These are phyloP conservation scores for Bucco capensis DNA, from an alignment of 2,113 vertebrate genomes.

Conservation along the genomic window DNA sequence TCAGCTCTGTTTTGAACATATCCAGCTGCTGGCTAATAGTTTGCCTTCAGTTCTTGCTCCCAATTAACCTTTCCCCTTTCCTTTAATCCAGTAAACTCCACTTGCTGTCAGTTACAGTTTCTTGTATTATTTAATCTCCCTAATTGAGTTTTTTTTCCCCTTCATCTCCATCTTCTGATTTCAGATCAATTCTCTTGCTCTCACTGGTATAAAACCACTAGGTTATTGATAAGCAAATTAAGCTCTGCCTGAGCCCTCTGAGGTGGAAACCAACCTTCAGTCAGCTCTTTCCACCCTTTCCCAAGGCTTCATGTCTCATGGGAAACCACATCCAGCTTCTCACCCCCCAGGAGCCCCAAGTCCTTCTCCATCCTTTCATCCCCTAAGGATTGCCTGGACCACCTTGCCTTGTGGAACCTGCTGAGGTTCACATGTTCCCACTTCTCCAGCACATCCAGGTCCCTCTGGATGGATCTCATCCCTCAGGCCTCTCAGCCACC, in stretches of 20 bases:
- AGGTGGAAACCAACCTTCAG: background rate
- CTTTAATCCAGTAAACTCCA: constrained; percentile 46
- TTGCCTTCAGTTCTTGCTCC: constrained; percentile 60
- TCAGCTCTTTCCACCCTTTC: background rate
- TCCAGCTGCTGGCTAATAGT: constrained; percentile 29
- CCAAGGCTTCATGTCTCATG: background rate
- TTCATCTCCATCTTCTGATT: constrained; percentile 68
- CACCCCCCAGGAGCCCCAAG: no score
- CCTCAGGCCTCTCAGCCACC: no score
- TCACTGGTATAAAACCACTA: constrained; percentile 53
- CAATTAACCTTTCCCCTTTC: constrained; percentile 71
- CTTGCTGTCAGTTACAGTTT: constrained; percentile 38
- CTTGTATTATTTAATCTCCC: constrained; percentile 57
- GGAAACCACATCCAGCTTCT: no score
- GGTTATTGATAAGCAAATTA: constrained; percentile 56
- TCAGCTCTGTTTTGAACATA: constrained; percentile 2
- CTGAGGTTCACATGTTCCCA: no score
- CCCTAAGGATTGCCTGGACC: no score
- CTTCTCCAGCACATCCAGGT: no score
- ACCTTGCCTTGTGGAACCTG: no score
- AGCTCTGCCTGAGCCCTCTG: constrained; percentile 25
- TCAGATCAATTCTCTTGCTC: constrained; percentile 64
- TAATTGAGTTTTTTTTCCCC: constrained; percentile 61
- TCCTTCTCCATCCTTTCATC: no score
- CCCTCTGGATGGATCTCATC: no score